A percentile compares a stretch with the other conserved stretches of the same genome.
Evolutionary conservation across 2,888 invertebrate genomes (phyloP).

Genomic region (Anagyrus pseudococci): DNA sequence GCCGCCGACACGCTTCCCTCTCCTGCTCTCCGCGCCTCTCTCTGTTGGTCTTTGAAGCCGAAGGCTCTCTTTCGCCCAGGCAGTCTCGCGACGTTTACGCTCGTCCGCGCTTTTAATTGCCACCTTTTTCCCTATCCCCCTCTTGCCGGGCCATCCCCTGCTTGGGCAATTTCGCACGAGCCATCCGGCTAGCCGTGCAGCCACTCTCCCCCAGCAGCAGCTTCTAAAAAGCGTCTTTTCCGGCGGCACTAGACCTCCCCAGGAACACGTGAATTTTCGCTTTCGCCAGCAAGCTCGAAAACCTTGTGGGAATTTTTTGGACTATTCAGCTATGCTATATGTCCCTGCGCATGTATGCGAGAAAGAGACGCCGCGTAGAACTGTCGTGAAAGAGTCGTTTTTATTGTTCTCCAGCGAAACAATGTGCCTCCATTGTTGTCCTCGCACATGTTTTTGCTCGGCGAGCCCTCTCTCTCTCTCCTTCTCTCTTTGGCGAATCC

Average conservation of each 20-base stretch:
- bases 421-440: constrained; percentile 14
- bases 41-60: constrained; percentile 3
- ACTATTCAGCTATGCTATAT: constrained; percentile 9
- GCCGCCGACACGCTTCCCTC: not conserved
- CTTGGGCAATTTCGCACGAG: no score
- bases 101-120: constrained; percentile 29
- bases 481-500: no score
- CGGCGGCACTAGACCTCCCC: no score
- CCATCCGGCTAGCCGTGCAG: no score
- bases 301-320: constrained; percentile 5
- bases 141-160: no score
- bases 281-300: constrained; percentile 9
- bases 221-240: no score
- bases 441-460: constrained; percentile 4
- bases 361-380: no score
- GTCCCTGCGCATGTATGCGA: not conserved
- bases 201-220: no score
- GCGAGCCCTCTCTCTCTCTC: constrained; percentile 31
- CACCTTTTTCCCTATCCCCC: constrained; percentile 4
- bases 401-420: constrained; percentile 25
- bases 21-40: constrained; percentile 4
- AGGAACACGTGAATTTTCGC: not conserved
- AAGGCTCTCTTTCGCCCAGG: not conserved
- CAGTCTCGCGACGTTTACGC: constrained; percentile 7
- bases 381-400: constrained; percentile 12